Evolutionary conservation across 2,888 invertebrate genomes (phyloP), one percentile per base, ranked within the genome.

Genomic region (Salticus scenicus): DNA sequence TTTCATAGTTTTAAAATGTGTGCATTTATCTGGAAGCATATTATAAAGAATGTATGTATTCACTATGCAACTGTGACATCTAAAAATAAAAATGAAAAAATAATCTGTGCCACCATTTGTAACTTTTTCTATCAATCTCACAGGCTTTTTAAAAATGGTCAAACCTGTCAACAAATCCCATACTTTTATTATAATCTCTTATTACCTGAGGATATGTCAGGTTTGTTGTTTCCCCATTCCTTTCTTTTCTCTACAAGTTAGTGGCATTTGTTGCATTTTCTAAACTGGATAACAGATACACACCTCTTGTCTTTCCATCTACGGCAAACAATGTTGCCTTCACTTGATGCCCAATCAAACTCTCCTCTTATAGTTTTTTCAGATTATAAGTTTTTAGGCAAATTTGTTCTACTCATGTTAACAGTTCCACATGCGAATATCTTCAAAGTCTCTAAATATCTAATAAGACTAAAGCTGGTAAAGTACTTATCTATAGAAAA

Each of bases 281-380:
- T 17, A 74, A 66, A 67, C 31, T 30, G 12, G 27, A 75, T 42
- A 47, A 20, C n/a, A 75, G 8, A 4, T 0, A 20, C 8, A 75
- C 75, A 17, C 30, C 5, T 17, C 42, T 66, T 75, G 10, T 42
- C 66, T 28, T 67, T 67, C 77, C 70, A 77, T 77, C 33, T 77
- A 2, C 47, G 1, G 57, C 77, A 69, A 17, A 4, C 28, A n/a
- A 57, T 41, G 1, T 14, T n/a, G 0, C 69, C 57, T 17, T 74
- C 33, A 14, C 77, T 69, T 17, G n/a, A 7, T 24, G 69, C 70
- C 14, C 27, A 77, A 27, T 77, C 57, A 17, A 33, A 51, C 51
- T 33, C 70, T 10, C 51, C 27, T 8, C 57, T 24, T 12, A 67
- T 0, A n/a, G 5, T 28, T 33, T 67, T 76, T 5, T 67, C 33